Evolutionary conservation across 1,140 invertebrate genomes (phyloP), one percentile per base, ranked within the genome.

Genomic region (Nymphalis io): DNA sequence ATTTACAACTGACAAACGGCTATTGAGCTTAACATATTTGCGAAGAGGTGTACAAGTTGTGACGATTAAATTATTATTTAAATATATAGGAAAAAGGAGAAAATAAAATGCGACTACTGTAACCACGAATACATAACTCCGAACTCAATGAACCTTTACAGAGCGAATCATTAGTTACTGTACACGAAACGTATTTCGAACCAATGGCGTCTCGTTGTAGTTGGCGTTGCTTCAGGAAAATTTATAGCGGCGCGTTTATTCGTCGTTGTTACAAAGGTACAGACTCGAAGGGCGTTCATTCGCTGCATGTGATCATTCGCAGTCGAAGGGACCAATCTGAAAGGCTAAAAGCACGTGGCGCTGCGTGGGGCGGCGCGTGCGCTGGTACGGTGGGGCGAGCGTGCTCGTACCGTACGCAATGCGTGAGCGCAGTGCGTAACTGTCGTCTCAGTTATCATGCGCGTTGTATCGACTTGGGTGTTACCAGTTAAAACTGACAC

Each of bases 321-420:
- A 53, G 57, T 53, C 60, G 67, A 84, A 89, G 84, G 87, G 87
- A 88, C 85, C 87, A 88, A 88, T 89, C 74, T 87, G 78, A 80
- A 78, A 72, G 74, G 75, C 69, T 69, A 44, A 60, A 66, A 63
- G 77, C 79, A 81, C 84, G 82, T 82, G 81, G 55, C 51, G 18
- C 15, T 11, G 27, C 40, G 72, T 66, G 73, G 84, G 84, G 85
- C 80, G 84, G 81, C 76, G 81, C 84, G 79, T 84, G 84, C 73
- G 75, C 75, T 76, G 80, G 83, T 82, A 82, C 79, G 81, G 85
- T 83, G 84, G 74, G 76, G 70, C 60, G 81, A 73, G 80, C 80
- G 82, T 72, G 79, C 67, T 73, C 78, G 80, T 78, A 46, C 83
- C 80, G 75, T 79, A 89, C 87, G 87, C 87, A 89, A 62, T 88